A percentile compares a stretch with the other conserved stretches of the same genome.
These are phyloP conservation scores for Chrysogorgia sp. DNA, from an alignment of 92 coral and sea anemone genomes.

Conservation along the genomic window DNA sequence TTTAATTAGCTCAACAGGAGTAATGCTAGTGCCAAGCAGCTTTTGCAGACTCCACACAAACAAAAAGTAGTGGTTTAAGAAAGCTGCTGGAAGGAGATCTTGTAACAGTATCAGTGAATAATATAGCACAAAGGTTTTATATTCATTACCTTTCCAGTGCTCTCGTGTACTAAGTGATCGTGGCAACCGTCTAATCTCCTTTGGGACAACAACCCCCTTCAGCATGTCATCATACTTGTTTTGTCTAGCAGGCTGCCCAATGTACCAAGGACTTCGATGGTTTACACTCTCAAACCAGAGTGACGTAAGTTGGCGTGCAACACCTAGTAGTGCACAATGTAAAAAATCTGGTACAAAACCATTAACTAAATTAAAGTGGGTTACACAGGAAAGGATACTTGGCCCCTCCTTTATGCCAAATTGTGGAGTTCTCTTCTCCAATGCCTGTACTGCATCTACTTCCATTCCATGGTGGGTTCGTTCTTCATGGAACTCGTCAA, in stretches of 20 bases:
- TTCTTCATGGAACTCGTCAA: background rate
- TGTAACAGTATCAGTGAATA: background rate
- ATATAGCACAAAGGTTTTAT: too few species aligned
- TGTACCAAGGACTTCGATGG: conserved; percentile 12
- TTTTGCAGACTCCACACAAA: conserved; percentile 4
- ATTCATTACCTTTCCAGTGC: conserved; percentile 41
- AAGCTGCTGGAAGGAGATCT: background rate
- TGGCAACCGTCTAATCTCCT: conserved; percentile 22
- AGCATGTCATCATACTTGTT: conserved; percentile 12
- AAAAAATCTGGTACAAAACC: too few species aligned
- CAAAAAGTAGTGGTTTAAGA: too few species aligned
- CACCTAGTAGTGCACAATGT: too few species aligned
- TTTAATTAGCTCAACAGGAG: background rate
- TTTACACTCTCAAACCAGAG: conserved; percentile 15
- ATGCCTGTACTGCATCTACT: background rate
- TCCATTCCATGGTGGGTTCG: background rate
- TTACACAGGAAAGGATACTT: background rate
- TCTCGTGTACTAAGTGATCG: conserved; percentile 1
- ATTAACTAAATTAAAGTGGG: conserved; percentile 23
- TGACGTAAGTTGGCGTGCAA: conserved; percentile 10
- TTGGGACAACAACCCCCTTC: conserved; percentile 18
- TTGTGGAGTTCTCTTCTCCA: background rate
- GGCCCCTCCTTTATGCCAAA: conserved; percentile 18
- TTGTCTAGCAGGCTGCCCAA: conserved; percentile 2
- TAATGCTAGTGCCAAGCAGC: conserved; percentile 3